Base-by-base conservation (phyloP, 2,797 vertebrate genomes). In the Falco biarmicus region DNA sequence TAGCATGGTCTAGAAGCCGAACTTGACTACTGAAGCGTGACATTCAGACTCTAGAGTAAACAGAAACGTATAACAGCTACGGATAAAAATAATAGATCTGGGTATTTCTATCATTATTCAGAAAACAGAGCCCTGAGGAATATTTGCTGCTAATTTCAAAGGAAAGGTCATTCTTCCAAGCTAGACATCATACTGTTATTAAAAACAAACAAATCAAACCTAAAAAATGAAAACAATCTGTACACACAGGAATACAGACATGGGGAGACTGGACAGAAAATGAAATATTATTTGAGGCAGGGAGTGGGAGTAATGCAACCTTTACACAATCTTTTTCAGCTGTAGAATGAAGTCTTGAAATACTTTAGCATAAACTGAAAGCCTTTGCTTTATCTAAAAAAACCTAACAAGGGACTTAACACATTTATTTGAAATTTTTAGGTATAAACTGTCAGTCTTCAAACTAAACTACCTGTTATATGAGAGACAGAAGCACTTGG, bases 121-220 rank as follows among this genome's bases (percentile, higher is more conserved):
- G 56, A 89, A 82, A 29, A 53, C 32, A 3, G 6, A 87, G 41
- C 48, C 66, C 88, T 18, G 29, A 87, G 50, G 68, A 92, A 28
- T 54, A 88, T 78, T 69, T 78, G 57, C 88, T 93, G 61, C 60
- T 84, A 15, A 12, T 93, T 94, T 82, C 78, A 87, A 85, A 94
- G n/a, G 37, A 91, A 94, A 96, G 63, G 80, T 95, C 66, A 84
- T 17, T 74, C 63, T 95, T 94, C 47, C 39, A 84, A 84, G 39
- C 37, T 66, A 84, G 32, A 65, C 24, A 83, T 45, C 28, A 53
- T 22, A 59, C 18, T 80, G 43, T 89, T 89, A 93, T 85, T 89
- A 83, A 92, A 91, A 91, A 37, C 56, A 89, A 95, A 91, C 43
- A 80, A 90, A 95, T 65, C 68, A 93, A 91, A 92, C 21, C 20